These are phyloP conservation scores for Pelobates fuscus DNA, from an alignment of 2,113 vertebrate genomes.

Conservation along the genomic window DNA sequence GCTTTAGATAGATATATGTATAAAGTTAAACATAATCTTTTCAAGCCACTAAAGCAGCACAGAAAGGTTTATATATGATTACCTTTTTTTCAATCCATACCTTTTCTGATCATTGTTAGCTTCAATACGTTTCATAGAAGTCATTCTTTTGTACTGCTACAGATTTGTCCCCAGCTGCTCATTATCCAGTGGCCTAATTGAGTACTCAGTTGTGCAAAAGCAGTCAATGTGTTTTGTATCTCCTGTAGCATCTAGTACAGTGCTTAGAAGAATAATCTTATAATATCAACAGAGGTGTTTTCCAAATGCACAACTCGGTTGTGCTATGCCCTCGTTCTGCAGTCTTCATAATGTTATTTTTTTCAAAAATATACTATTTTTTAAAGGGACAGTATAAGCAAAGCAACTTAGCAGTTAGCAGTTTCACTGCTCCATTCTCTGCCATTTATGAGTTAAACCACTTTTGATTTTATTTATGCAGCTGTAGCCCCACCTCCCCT, in stretches of 20 bases:
- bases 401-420: too few species aligned
- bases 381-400: too few species aligned
- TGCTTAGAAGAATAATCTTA: too few species aligned
- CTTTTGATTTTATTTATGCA: too few species aligned
- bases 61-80: background rate
- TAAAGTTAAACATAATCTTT: slow-evolving; percentile 17
- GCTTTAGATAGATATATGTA: slow-evolving; percentile 9
- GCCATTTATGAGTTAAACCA: too few species aligned
- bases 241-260: background rate
- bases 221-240: background rate
- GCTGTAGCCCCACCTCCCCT: too few species aligned
- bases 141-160: background rate
- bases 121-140: background rate
- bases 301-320: too few species aligned
- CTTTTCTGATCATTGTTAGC: background rate
- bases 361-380: too few species aligned
- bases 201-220: background rate
- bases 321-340: too few species aligned
- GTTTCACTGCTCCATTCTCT: too few species aligned
- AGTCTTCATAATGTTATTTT: too few species aligned
- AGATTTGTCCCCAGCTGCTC: background rate
- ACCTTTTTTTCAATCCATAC: background rate
- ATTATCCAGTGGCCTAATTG: background rate
- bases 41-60: slow-evolving; percentile 4
- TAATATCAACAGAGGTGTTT: too few species aligned